Base-by-base conservation (phyloP, 2,797 vertebrate species). In the Borostomias antarcticus region DNA sequence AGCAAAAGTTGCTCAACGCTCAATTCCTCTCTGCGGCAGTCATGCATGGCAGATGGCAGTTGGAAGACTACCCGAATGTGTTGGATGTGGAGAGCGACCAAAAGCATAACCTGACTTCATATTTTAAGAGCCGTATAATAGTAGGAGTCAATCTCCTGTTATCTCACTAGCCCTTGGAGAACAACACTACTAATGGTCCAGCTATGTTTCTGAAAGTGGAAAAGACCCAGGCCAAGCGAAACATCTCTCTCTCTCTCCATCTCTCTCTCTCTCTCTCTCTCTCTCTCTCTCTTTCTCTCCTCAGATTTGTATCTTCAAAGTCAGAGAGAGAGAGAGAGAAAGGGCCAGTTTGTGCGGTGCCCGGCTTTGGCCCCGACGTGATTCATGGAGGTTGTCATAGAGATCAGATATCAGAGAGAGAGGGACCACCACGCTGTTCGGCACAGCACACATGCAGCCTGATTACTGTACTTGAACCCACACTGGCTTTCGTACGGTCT, bases 231-330 rank as follows among this genome's bases (percentile, higher is more conserved):
- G 64, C 90, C 89, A 89, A 91, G 81, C 76, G 83, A 87, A 91
- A 90, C 85, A 88, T 75, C 72, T 78, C 82, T 86, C 82, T 87
- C 84, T 80, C 45, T 33, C 13, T 70, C 57, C 28, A 48, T 70
- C 73, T 73, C 76, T 77, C 71, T 62, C 58, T 74, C 68, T 78
- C 58, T 81, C 51, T 70, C 88, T 88, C 72, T 88, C 35, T 77
- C 89, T 89, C 87, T 87, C 17, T 70, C 59, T 40, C 54, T 72
- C 73, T 74, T 77, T 76, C 72, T 62, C 58, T 74, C 69, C 78
- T 57, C 82, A 52, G 71, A 88, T 88, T 74, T 88, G 9, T 76
- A 89, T 89, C 87, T 88, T 89, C 81, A 89, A 87, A 86, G 87
- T 82, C 69, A 77, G 58, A 13, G 69, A 77, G 70, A 78, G 73